A percentile compares a stretch with the other conserved stretches of the same genome.
These are phyloP conservation scores for Podarcis lilfordi DNA, from an alignment of 2,797 vertebrate genomes.

Conservation along the genomic window DNA sequence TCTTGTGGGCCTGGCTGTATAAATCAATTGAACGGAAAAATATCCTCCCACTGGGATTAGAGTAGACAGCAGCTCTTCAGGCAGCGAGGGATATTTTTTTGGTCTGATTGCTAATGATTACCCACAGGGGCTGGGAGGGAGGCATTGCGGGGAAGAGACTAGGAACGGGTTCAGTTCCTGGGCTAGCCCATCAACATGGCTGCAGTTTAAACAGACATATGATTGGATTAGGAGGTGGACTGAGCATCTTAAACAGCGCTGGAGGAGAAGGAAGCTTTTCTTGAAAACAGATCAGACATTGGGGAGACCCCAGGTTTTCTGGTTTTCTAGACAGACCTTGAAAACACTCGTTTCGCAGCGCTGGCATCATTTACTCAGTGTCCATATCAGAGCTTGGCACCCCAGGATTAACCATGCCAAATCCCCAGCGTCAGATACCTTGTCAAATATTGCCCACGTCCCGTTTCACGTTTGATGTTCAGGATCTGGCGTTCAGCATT, in stretches of 20 bases:
- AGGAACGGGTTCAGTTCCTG: background rate
- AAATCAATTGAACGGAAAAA: slow-evolving; percentile 21
- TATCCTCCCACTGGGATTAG: slow-evolving; percentile 31
- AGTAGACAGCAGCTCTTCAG: slow-evolving; percentile 3
- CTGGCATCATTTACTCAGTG: background rate
- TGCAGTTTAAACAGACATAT: slow-evolving; percentile 9
- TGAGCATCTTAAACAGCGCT: background rate
- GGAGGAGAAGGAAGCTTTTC: background rate
- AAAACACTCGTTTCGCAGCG: background rate
- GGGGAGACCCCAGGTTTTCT: background rate
- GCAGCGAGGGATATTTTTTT: background rate
- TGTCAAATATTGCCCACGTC: background rate
- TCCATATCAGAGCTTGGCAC: background rate
- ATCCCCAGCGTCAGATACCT: background rate
- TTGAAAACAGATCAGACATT: background rate
- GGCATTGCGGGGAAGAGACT: background rate
- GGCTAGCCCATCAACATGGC: background rate
- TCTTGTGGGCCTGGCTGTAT: slow-evolving; percentile 20
- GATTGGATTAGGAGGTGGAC: slow-evolving; percentile 9
- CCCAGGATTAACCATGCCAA: background rate
- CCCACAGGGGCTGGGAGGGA: background rate
- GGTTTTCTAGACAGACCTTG: background rate
- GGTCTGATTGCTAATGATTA: slow-evolving; percentile 28
- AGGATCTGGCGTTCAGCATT: background rate
- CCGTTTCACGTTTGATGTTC: background rate